Percentiles rank a stretch among this genome's conserved stretches.
Evolutionary conservation across 1,140 invertebrate genomes (phyloP).

Genomic region (Copidosoma floridanum): DNA sequence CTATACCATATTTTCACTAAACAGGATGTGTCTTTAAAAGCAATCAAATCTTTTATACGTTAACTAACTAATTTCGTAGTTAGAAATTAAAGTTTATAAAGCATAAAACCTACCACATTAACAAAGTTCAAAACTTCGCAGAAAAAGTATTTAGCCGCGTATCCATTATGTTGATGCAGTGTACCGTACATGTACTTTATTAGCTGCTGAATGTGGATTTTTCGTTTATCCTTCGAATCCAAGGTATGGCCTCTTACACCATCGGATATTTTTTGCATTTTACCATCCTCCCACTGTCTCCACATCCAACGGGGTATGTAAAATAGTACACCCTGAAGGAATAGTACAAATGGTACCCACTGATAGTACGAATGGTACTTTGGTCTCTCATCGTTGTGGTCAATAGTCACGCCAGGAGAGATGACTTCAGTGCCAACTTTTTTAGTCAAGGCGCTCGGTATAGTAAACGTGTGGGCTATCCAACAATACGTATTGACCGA

Average conservation of each 20-base stretch:
- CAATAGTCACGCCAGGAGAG: conserved; percentile 73
- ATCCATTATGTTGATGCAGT: conserved; percentile 79
- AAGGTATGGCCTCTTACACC: conserved; percentile 72
- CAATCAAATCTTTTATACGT: too few relatives aligned
- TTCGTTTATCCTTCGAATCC: conserved; percentile 67
- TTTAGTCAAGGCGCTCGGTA: conserved; percentile 68
- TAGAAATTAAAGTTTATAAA: too few relatives aligned
- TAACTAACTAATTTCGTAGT: too few relatives aligned
- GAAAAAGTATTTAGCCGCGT: conserved; percentile 82
- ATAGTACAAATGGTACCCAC: conserved; percentile 90
- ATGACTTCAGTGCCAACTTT: conserved; percentile 66
- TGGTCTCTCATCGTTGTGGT: conserved; percentile 66
- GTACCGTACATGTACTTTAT: conserved; percentile 82
- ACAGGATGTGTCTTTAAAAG: too few relatives aligned
- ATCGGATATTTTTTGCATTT: conserved; percentile 79
- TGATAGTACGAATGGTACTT: conserved; percentile 90
- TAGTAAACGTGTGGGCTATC: conserved; percentile 87
- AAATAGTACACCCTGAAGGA: conserved; percentile 83
- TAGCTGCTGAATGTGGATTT: conserved; percentile 63
- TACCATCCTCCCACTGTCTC: conserved; percentile 87
- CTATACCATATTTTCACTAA: too few relatives aligned
- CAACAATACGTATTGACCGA: conserved; percentile 88
- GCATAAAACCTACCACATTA: conserved; percentile 81
- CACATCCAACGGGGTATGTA: conserved; percentile 88
- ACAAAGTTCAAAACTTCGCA: conserved; percentile 83